Evolutionary conservation across 1,140 invertebrate species (phyloP).

Genomic region (Micrasema longulum): DNA sequence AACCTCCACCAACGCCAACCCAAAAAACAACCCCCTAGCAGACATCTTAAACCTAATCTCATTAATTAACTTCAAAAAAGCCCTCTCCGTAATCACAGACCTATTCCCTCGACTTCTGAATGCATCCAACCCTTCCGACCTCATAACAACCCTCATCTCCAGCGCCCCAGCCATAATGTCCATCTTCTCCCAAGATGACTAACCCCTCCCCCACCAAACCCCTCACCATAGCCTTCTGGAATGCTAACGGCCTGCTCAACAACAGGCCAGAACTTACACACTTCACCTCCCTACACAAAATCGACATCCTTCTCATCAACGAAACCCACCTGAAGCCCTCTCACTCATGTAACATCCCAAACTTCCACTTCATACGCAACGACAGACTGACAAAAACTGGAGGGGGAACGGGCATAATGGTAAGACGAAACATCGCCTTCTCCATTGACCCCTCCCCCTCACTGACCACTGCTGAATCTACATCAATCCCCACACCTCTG

Average conservation of each 20-base stretch:
- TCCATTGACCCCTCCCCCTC: neutral
- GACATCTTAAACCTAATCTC: too few relatives aligned
- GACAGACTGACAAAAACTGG: neutral
- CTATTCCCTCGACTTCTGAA: neutral
- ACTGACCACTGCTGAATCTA: neutral
- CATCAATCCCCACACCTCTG: neutral
- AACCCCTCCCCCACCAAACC: neutral
- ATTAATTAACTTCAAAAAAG: neutral
- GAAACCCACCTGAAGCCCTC: neutral
- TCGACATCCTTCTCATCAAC: neutral
- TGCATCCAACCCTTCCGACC: neutral
- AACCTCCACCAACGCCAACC: neutral
- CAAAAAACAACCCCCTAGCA: neutral
- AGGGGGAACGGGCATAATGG: neutral
- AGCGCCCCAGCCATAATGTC: neutral
- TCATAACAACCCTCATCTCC: neutral
- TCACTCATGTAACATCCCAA: neutral
- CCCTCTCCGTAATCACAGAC: neutral
- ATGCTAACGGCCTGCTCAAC: neutral
- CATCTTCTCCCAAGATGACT: neutral
- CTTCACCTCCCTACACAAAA: neutral
- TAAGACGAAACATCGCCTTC: neutral
- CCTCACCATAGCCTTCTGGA: neutral
- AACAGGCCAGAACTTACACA: neutral
- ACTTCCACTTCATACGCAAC: neutral